These are phyloP conservation scores for Siniperca scherzeri DNA, from an alignment of 2,797 vertebrate species.

Conservation along the genomic window DNA sequence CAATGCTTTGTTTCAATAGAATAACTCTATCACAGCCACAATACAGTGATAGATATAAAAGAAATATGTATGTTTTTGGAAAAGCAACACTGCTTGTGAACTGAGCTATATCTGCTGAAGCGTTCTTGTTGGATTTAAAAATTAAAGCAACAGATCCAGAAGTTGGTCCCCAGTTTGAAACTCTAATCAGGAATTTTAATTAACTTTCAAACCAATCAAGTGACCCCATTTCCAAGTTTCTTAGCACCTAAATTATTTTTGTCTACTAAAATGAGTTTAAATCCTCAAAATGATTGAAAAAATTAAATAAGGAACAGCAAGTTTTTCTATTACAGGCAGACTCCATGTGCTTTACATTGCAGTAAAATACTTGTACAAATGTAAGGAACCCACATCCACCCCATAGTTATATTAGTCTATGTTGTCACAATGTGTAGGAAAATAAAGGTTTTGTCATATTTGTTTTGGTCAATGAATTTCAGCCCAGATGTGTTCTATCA, in stretches of 20 bases:
- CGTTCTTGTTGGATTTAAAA: constrained; percentile 1
- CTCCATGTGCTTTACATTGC: not conserved
- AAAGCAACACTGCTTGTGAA: not conserved
- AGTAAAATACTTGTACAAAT: not conserved
- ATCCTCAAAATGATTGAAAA: not conserved
- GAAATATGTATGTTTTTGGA: not conserved
- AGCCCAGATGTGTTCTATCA: not conserved
- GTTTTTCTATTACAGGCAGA: constrained; percentile 1
- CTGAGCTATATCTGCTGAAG: not conserved
- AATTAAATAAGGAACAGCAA: not conserved
- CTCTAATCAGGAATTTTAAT: constrained; percentile 24
- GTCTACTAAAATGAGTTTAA: not conserved
- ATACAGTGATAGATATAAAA: not conserved
- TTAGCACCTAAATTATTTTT: not conserved
- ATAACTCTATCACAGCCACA: constrained; percentile 11
- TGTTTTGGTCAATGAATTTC: not conserved
- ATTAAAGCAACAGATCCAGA: constrained; percentile 18
- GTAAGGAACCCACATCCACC: not conserved
- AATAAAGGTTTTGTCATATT: constrained; percentile 1
- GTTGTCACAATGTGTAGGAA: not conserved
- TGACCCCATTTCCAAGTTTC: constrained; percentile 18
- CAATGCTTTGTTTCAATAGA: constrained; percentile 36
- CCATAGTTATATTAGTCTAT: not conserved
- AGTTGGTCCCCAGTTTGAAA: constrained; percentile 10
- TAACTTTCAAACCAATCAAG: constrained; percentile 16